These are phyloP conservation scores for Pomatostomus ruficeps DNA, from an alignment of 2,113 vertebrate genomes.

Conservation along the genomic window DNA sequence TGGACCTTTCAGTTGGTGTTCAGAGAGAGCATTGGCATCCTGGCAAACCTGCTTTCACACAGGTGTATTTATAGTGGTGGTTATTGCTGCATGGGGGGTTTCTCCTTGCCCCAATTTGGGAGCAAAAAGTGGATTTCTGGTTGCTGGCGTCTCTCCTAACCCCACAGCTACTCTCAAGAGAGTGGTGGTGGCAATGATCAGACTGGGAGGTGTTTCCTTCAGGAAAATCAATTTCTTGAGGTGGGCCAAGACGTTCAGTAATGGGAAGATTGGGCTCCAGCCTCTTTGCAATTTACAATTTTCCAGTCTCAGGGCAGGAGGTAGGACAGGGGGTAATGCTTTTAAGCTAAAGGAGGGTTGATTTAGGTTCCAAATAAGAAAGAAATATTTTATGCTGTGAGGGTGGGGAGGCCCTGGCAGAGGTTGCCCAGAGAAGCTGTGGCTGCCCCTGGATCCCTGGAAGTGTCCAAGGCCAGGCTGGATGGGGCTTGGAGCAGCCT, in stretches of 20 bases:
- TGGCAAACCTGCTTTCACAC: background rate
- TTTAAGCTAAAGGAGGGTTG: background rate
- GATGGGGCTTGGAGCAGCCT: rapidly evolving
- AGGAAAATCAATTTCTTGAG: background rate
- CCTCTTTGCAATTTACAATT: background rate
- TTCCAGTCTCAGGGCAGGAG: background rate
- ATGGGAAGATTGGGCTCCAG: background rate
- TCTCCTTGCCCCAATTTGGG: background rate
- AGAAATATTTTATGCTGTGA: background rate
- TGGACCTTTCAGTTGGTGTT: background rate
- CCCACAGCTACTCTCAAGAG: background rate
- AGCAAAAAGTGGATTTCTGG: background rate
- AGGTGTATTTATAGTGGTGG: background rate
- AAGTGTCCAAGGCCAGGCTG: background rate
- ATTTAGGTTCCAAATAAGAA: background rate
- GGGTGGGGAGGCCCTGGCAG: rapidly evolving
- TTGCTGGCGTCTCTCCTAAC: background rate
- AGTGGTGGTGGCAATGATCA: background rate
- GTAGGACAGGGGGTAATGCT: background rate
- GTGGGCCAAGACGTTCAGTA: background rate
- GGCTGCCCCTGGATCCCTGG: background rate
- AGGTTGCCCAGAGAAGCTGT: background rate
- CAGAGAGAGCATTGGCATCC: background rate
- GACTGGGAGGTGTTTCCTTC: background rate
- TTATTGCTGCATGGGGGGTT: background rate